Evolutionary conservation across 1,140 invertebrate genomes (phyloP), one percentile per base, ranked within the genome.

Genomic region (Hetaerina americana): DNA sequence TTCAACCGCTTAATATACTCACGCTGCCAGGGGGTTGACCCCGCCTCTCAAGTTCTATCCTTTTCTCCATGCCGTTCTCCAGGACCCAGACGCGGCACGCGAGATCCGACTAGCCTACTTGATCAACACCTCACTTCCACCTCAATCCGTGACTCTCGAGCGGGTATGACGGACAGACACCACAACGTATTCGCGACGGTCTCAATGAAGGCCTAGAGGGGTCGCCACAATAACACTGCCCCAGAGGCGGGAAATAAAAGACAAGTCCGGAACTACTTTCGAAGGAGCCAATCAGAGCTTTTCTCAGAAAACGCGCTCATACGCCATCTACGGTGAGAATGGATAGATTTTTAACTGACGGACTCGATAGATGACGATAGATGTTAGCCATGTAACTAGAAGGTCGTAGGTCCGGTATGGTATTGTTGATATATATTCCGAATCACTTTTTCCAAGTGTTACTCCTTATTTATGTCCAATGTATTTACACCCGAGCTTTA

Each of bases 21-120:
- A 95, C 94, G 85, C 93, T 87, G 78, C 86, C 88, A 75, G 92
- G 88, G 79, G 86, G 88, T 80, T 88, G 89, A 80, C 93, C 92
- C 77, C 92, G 85, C 82, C 91, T 90, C 83, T 96, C 93, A 78
- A 96, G 86, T 78, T 92, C 90, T 86, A 96, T 90, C 82, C 94
- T 88, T 80, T 96, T 95, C 85, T 95, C 93, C 93, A 96, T 96
- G 40, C 40, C 40, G 40, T 57, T n/a, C 40, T n/a, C 15, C 40
- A 57, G 68, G 28, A 27, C 68, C 68, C 26, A 27, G 26, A 27
- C 28, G 26, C 68, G 68, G 68, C 26, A 69, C 68, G 68, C 68
- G 68, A 69, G 68, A 69, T 27, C 68, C n/a, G 28, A 28, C 68
- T 27, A 69, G 26, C 26, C 28, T 27, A 28, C 68, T 69, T 27